Conservation (phyloP, 2,113 vertebrate species). For the Melanotaenia duboulayi region DNA sequence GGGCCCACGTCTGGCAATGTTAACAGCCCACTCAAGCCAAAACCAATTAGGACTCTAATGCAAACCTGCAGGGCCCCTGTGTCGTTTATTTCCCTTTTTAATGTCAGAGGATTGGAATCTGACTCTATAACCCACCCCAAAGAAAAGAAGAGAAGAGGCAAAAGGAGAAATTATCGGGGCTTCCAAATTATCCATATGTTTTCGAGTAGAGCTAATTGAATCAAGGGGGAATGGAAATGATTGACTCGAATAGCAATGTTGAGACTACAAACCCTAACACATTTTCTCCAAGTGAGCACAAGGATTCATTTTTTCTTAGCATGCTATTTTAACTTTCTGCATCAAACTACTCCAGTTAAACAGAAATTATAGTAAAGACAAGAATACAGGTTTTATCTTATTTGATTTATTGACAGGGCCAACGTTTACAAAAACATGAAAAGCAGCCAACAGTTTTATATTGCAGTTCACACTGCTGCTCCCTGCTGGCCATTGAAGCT, state of each 20-base stretch:
- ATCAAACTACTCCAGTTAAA: constrained; percentile 50
- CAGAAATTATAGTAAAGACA: constrained; percentile 36
- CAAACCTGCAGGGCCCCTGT: constrained; percentile 84
- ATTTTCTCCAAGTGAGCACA: constrained; percentile 57
- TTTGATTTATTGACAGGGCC: constrained; percentile 15
- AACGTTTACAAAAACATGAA: constrained; percentile 26
- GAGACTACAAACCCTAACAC: constrained; percentile 53
- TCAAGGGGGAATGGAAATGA: constrained; percentile 72
- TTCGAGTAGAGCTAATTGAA: constrained; percentile 73
- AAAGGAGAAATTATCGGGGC: constrained; percentile 63
- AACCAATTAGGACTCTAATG: constrained; percentile 84
- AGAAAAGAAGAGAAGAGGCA: constrained; percentile 56
- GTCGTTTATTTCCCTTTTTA: constrained; percentile 83
- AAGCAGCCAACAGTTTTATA: neutral
- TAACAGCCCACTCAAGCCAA: constrained; percentile 79
- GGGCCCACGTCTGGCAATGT: constrained; percentile 72
- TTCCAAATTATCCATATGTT: constrained; percentile 76
- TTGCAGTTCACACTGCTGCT: constrained; percentile 68
- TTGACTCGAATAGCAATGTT: constrained; percentile 63
- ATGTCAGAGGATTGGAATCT: constrained; percentile 84
- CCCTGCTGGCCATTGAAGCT: constrained; percentile 73
- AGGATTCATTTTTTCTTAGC: constrained; percentile 42
- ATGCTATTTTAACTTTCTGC: constrained; percentile 46
- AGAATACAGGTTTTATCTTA: constrained; percentile 21
- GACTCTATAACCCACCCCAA: constrained; percentile 70